These are phyloP conservation scores for Drosophila pseudoananassae DNA, from an alignment of 1,140 invertebrate genomes.

Conservation along the genomic window DNA sequence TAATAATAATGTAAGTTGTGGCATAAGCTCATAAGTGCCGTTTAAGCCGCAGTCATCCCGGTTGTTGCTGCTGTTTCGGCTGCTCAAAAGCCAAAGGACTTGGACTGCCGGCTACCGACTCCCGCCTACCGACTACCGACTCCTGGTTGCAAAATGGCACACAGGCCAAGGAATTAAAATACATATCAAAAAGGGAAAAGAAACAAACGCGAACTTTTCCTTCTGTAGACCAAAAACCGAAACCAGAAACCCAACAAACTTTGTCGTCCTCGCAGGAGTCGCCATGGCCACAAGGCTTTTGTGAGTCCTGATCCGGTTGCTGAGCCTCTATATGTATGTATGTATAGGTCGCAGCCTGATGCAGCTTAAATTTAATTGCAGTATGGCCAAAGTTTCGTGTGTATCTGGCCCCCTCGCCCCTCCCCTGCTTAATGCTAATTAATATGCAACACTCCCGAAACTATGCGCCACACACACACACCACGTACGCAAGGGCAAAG, in stretches of 20 bases:
- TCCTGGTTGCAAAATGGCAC: slow-evolving; percentile 67
- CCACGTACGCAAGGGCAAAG: slow-evolving; percentile 52
- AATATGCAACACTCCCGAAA: slow-evolving; percentile 72
- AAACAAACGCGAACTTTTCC: slow-evolving; percentile 74
- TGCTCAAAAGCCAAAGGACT: slow-evolving; percentile 50
- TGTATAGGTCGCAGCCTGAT: slow-evolving; percentile 53
- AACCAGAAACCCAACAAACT: slow-evolving; percentile 67
- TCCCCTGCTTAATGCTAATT: slow-evolving; percentile 75
- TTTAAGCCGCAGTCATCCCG: slow-evolving; percentile 75
- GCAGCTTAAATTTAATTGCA: slow-evolving; percentile 82
- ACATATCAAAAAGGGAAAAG: slow-evolving; percentile 76
- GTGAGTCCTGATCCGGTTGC: slow-evolving; percentile 29
- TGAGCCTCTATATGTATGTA: slow-evolving; percentile 12
- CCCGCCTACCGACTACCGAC: slow-evolving; percentile 55
- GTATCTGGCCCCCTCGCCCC: slow-evolving; percentile 10
- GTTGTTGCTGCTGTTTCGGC: slow-evolving; percentile 28
- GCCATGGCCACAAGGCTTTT: slow-evolving; percentile 59
- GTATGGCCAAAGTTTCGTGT: slow-evolving; percentile 59
- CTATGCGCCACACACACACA: slow-evolving; percentile 52
- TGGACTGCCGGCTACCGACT: slow-evolving; percentile 57
- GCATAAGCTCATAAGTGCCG: slow-evolving; percentile 82
- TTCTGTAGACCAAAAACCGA: slow-evolving; percentile 58
- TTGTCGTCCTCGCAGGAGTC: slow-evolving; percentile 57
- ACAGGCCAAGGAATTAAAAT: slow-evolving; percentile 76
- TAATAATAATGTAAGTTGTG: slow-evolving; percentile 83